These are phyloP conservation scores for Daubentonia madagascariensis DNA, from an alignment of 2,113 vertebrate genomes.

Conservation along the genomic window DNA sequence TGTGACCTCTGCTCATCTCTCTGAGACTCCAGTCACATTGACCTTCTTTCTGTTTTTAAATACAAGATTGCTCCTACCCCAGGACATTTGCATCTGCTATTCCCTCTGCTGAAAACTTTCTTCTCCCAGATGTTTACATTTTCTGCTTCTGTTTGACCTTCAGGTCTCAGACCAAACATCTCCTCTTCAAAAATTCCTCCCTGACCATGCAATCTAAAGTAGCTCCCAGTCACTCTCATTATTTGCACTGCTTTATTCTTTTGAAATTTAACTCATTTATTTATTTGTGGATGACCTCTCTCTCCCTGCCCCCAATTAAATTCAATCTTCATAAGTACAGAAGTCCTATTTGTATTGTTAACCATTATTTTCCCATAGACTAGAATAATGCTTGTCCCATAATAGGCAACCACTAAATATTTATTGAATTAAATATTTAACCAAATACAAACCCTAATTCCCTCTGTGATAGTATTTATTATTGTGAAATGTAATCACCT, in stretches of 20 bases:
- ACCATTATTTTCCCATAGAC: background rate
- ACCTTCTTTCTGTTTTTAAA: background rate
- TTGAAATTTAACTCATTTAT: background rate
- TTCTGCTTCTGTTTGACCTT: background rate
- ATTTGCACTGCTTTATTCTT: background rate
- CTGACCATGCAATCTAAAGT: background rate
- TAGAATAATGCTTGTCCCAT: background rate
- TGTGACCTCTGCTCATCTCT: background rate
- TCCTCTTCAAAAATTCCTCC: background rate
- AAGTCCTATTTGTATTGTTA: background rate
- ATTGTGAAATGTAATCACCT: background rate
- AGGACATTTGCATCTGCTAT: background rate
- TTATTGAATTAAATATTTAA: background rate
- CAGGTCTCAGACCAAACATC: background rate
- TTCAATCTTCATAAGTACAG: background rate
- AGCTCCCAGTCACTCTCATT: background rate
- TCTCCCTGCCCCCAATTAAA: background rate
- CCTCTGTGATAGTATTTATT: background rate
- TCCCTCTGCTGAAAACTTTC: background rate
- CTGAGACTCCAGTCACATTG: background rate
- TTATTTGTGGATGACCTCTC: background rate
- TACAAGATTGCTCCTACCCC: background rate
- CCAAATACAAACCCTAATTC: background rate
- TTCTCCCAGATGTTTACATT: background rate
- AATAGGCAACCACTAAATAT: background rate